Conservation (phyloP, 2,888 invertebrate genomes). For the Xestoiulus laeticollis region DNA sequence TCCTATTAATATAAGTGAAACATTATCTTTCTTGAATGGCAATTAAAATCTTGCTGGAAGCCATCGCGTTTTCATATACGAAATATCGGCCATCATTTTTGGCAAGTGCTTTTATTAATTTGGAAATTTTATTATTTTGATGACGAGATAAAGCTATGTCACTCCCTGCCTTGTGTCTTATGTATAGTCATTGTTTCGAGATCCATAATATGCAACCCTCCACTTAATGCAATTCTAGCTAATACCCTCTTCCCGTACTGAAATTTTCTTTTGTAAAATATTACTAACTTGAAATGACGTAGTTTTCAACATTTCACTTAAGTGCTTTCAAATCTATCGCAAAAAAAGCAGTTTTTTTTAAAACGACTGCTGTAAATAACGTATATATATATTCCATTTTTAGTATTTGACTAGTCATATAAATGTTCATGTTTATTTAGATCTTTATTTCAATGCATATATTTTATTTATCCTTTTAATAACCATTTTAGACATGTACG, state of each 20-base stretch:
- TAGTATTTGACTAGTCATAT: too few species aligned
- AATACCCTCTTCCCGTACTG: neutral
- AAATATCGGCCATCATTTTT: conserved; percentile 4
- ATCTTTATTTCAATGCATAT: too few species aligned
- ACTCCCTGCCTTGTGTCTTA: neutral
- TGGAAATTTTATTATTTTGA: conserved; percentile 36
- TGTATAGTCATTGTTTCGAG: neutral
- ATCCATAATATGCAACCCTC: neutral
- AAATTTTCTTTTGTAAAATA: too few species aligned
- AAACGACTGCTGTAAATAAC: too few species aligned
- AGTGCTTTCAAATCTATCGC: neutral
- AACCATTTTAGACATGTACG: too few species aligned
- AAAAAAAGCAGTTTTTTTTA: too few species aligned
- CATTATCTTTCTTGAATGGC: conserved; percentile 33
- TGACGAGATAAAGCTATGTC: neutral
- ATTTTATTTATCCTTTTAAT: too few species aligned
- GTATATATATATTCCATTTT: too few species aligned
- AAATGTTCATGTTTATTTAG: too few species aligned
- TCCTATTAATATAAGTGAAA: conserved; percentile 30
- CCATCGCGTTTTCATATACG: conserved; percentile 3
- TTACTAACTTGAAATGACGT: neutral
- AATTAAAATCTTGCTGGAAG: conserved; percentile 33
- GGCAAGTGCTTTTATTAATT: conserved; percentile 38
- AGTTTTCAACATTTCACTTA: neutral
- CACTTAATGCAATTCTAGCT: neutral